Percentiles rank a stretch among this genome's conserved stretches.
These are phyloP conservation scores for Microplitis deprimator DNA, from an alignment of 2,888 invertebrate genomes.

Conservation along the genomic window DNA sequence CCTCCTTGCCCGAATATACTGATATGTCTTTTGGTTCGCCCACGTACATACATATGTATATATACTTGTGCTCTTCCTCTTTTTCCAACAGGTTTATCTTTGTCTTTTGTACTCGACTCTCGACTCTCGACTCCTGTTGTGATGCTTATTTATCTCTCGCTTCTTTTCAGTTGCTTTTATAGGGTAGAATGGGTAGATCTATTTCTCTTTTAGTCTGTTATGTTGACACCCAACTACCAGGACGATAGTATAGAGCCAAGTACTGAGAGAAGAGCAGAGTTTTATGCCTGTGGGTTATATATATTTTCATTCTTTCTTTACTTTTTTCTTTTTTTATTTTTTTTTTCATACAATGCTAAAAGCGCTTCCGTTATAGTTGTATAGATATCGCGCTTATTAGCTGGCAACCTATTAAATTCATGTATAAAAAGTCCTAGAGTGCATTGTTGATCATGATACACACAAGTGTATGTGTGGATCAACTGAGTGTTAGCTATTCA, in stretches of 20 bases:
- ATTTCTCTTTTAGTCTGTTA: conserved; percentile 1
- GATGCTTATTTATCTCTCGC: not conserved
- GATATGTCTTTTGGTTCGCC: no score
- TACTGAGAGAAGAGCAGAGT: not conserved
- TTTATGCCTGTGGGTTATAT: not conserved
- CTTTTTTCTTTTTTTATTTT: not conserved
- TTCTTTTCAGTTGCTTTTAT: not conserved
- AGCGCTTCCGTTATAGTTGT: not conserved
- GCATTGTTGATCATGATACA: not conserved
- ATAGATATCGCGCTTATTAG: not conserved
- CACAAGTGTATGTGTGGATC: not conserved
- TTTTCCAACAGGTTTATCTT: conserved; percentile 8
- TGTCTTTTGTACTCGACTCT: not conserved
- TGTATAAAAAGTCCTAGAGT: not conserved
- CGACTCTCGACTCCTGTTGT: not conserved
- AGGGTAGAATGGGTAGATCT: not conserved
- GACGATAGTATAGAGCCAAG: no score
- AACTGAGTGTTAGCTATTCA: not conserved
- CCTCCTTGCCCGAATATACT: not conserved
- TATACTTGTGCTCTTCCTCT: not conserved
- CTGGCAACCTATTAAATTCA: not conserved
- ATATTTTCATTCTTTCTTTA: not conserved
- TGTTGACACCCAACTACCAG: not conserved
- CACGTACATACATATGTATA: no score
- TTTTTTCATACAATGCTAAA: not conserved